Conservation (phyloP, 2,113 vertebrate species). For the Eptesicus fuscus region DNA sequence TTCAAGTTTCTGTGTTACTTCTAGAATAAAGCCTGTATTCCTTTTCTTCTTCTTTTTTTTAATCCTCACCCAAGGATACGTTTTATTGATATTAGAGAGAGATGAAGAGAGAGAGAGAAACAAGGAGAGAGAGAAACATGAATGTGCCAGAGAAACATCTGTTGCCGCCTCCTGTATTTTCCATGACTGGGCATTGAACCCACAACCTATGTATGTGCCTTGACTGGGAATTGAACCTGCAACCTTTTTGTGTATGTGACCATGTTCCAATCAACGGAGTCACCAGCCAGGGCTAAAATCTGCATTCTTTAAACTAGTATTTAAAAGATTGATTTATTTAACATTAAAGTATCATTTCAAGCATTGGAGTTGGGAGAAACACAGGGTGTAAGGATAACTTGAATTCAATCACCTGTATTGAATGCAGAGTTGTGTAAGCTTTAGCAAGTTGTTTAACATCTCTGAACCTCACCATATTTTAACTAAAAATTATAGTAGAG, state of each 20-base stretch:
- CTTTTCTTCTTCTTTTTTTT: neutral
- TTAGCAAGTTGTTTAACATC: neutral
- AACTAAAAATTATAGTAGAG: neutral
- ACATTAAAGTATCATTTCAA: neutral
- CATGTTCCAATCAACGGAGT: too few relatives aligned
- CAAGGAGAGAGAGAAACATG: too few relatives aligned
- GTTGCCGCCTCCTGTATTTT: too few relatives aligned
- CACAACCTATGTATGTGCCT: too few relatives aligned
- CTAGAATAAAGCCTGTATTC: neutral
- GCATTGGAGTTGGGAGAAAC: neutral
- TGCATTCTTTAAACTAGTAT: neutral
- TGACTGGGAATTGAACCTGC: too few relatives aligned
- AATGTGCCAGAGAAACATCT: too few relatives aligned
- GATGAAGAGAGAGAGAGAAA: too few relatives aligned
- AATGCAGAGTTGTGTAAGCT: neutral
- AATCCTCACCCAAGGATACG: neutral
- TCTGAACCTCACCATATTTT: neutral
- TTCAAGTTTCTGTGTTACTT: neutral
- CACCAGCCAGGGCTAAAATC: neutral
- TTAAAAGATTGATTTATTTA: neutral
- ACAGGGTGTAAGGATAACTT: neutral
- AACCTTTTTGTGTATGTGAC: neutral
- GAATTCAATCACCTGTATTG: neutral
- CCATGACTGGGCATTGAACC: too few relatives aligned
- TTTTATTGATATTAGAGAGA: neutral